A percentile compares a stretch with the other conserved stretches of the same genome.
Evolutionary conservation across 2,113 vertebrate genomes (phyloP).

Genomic region (Delphinapterus leucas): DNA sequence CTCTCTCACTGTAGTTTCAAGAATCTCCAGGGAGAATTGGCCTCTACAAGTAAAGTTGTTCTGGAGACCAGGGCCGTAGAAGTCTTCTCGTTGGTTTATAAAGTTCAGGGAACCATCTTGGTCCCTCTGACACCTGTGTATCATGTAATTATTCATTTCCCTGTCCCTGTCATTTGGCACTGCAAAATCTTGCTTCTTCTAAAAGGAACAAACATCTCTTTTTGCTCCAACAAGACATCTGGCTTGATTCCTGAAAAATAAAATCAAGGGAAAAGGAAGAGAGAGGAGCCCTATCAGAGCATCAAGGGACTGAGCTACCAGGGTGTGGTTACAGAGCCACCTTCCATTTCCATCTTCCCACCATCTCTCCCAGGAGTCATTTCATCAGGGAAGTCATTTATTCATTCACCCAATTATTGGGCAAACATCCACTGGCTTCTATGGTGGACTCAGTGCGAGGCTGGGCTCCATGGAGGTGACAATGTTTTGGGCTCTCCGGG

Average conservation of each 20-base stretch:
- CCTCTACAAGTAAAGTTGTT: neutral
- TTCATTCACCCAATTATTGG: neutral
- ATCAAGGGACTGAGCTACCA: neutral
- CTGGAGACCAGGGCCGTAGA: neutral
- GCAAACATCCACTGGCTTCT: neutral
- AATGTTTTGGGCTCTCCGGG: neutral
- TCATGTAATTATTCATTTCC: neutral
- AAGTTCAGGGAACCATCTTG: neutral
- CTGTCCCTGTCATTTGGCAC: neutral
- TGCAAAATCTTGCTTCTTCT: neutral
- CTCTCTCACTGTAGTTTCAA: neutral
- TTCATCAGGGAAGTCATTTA: neutral
- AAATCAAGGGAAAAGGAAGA: neutral
- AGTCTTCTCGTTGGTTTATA: neutral
- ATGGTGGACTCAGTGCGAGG: neutral
- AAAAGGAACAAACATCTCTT: conserved; percentile 13
- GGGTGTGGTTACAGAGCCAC: neutral
- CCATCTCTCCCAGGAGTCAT: neutral
- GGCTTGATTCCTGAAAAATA: neutral
- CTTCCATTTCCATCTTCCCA: neutral
- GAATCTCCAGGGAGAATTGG: neutral
- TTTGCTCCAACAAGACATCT: neutral
- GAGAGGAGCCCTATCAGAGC: neutral
- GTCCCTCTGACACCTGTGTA: neutral
- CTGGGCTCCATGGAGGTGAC: neutral